A percentile compares a stretch with the other conserved stretches of the same genome.
Evolutionary conservation across 2,888 invertebrate species (phyloP).

Genomic region (Strigamia transsilvanica): DNA sequence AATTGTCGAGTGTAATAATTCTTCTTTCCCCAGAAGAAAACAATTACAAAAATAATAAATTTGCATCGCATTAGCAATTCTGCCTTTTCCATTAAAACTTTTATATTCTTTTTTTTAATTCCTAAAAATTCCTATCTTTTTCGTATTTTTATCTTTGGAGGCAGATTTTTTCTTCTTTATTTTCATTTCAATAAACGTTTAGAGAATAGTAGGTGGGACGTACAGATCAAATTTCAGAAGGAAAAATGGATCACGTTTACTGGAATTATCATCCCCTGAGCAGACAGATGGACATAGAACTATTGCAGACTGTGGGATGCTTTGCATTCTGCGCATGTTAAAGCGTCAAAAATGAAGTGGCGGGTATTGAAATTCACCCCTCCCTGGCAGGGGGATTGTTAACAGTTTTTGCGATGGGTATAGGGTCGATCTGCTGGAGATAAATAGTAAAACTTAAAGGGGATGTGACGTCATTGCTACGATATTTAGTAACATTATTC

Average conservation of each 20-base stretch:
- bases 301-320: conserved; percentile 22
- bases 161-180: conserved; percentile 1
- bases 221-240: conserved; percentile 1
- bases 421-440: conserved; percentile 4
- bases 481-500: not conserved
- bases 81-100: not conserved
- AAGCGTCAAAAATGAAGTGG: conserved; percentile 40
- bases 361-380: conserved; percentile 40
- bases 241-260: conserved; percentile 16
- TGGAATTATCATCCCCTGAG: not conserved
- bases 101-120: not conserved
- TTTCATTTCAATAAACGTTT: not conserved
- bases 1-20: not conserved
- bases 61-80: not conserved
- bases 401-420: conserved; percentile 1
- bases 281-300: conserved; percentile 4
- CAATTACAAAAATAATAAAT: not conserved
- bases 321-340: conserved; percentile 44
- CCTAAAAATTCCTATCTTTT: no score
- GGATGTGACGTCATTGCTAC: not conserved
- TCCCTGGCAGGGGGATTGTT: not conserved
- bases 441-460: conserved; percentile 15
- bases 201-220: not conserved
- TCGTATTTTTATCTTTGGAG: no score
- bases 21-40: not conserved